Evolutionary conservation across 1,140 invertebrate genomes (phyloP).

Genomic region (Drosophila biarmipes): DNA sequence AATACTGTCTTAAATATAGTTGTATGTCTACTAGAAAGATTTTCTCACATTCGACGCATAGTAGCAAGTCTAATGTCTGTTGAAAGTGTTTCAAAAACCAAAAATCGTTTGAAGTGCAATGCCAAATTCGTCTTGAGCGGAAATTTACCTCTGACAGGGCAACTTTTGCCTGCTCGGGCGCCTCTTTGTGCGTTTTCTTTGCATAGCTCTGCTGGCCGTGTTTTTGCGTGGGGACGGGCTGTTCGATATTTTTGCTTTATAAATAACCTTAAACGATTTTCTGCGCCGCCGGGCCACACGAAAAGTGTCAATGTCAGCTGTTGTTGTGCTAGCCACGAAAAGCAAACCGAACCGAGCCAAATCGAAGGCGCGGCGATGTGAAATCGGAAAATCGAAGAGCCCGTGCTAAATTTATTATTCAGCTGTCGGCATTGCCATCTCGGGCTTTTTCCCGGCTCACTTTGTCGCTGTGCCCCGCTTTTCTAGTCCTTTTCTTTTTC

Average conservation of each 20-base stretch:
- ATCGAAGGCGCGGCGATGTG: slow-evolving; percentile 25
- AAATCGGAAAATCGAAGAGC: slow-evolving; percentile 69
- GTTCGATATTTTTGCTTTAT: slow-evolving; percentile 56
- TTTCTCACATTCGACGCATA: too few species aligned
- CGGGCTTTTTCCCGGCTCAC: slow-evolving; percentile 19
- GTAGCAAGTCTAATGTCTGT: too few species aligned
- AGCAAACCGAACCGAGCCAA: slow-evolving; percentile 38
- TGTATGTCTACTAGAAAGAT: too few species aligned
- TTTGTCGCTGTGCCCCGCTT: slow-evolving; percentile 5
- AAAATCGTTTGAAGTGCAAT: neutral
- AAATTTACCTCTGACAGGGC: slow-evolving; percentile 25
- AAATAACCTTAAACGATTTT: slow-evolving; percentile 77
- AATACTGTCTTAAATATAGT: too few species aligned
- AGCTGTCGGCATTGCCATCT: slow-evolving; percentile 57
- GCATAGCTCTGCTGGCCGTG: slow-evolving; percentile 1
- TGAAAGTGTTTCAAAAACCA: too few species aligned
- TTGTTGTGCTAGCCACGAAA: slow-evolving; percentile 52
- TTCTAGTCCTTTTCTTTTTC: slow-evolving; percentile 27
- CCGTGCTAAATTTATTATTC: slow-evolving; percentile 78
- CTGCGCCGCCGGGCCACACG: slow-evolving; percentile 54
- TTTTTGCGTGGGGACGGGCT: slow-evolving; percentile 3
- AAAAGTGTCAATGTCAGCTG: slow-evolving; percentile 82
- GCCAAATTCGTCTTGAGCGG: neutral
- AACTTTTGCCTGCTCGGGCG: neutral
- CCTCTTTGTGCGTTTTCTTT: slow-evolving; percentile 13